A percentile compares a stretch with the other conserved stretches of the same genome.
phyloP scores from a whole-genome alignment of 2,113 vertebrate genomes.

The Lepus europaeus region DNA sequence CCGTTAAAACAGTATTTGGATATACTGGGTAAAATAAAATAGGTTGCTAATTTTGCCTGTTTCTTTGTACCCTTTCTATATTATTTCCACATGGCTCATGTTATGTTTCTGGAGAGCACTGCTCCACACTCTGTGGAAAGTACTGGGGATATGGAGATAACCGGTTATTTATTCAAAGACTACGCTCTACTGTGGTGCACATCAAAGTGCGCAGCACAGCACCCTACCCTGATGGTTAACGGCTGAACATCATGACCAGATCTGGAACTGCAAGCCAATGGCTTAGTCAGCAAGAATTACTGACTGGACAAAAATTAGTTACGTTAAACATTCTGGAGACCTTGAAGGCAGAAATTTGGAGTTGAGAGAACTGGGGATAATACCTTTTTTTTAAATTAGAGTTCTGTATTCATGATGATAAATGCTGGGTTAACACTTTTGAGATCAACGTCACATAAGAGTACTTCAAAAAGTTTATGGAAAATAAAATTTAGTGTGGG shows the following conservation, averaged over 20 bases:
- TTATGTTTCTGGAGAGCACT: background rate
- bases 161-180: background rate
- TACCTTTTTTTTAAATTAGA: background rate
- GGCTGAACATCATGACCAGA: background rate
- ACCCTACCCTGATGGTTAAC: background rate
- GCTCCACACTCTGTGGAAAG: background rate
- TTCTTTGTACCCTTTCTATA: slow-evolving; percentile 8
- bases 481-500: too few species aligned
- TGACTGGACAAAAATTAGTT: slow-evolving; percentile 25
- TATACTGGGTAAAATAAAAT: slow-evolving; percentile 20
- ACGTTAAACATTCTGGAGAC: slow-evolving; percentile 1
- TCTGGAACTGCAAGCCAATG: background rate
- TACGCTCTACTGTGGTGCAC: background rate
- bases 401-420: slow-evolving; percentile 3
- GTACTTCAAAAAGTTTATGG: too few species aligned
- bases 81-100: background rate
- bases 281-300: background rate
- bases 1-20: slow-evolving; percentile 37
- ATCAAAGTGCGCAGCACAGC: background rate
- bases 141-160: background rate
- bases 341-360: slow-evolving; percentile 11
- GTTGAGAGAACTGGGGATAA: background rate
- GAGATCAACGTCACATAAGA: background rate
- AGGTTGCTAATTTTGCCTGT: background rate
- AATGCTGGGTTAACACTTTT: slow-evolving; percentile 25